Base-by-base conservation (phyloP, 1,140 invertebrate species). In the Drosophila pseudoananassae region DNA sequence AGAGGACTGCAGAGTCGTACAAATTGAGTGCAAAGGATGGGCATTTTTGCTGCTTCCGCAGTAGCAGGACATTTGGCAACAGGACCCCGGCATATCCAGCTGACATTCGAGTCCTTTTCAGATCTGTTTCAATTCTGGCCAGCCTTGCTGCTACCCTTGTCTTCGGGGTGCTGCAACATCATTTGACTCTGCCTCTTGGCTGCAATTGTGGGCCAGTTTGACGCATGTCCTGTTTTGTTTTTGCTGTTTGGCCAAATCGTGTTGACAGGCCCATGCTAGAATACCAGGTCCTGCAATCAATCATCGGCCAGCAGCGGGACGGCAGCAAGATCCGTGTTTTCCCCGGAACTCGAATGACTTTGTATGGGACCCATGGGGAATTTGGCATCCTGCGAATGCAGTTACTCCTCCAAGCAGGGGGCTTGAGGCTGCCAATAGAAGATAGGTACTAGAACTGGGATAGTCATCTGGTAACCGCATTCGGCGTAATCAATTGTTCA, bases 191-290 rank as follows among this genome's bases (percentile, higher is more conserved):
- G n/a, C 49, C 10, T 25, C 46, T 53, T 55, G 52, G 40, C 55
- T 76, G 75, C 82, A 78, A 83, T 88, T 88, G 80, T 87, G 83
- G 83, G 84, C 84, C 83, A 87, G 76, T 72, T 83, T 82, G 83
- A 76, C 78, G 76, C 74, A 80, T 87, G 69, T 66, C 57, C 59
- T 43, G n/a, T n/a, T 12, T 6, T 47, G 23, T 17, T 38, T 8
- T 29, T 56, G 8, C 17, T 73, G 66, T 87, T 88, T 83, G 59
- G 56, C 75, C 70, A 68, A 88, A 74, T 79, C 72, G 76, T 88
- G 83, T 88, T 88, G 83, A 88, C 83, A 88, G 83, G 50, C 36
- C 45, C 29, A 8, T 33, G 61, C 56, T 63, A 43, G 40, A 43
- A 9, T 8, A 14, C 33, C 71, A 46, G 61, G 33, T 56, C 50